phyloP scores from a whole-genome alignment of 2,797 vertebrate genomes.

The Neosilurus mollespiculum region DNA sequence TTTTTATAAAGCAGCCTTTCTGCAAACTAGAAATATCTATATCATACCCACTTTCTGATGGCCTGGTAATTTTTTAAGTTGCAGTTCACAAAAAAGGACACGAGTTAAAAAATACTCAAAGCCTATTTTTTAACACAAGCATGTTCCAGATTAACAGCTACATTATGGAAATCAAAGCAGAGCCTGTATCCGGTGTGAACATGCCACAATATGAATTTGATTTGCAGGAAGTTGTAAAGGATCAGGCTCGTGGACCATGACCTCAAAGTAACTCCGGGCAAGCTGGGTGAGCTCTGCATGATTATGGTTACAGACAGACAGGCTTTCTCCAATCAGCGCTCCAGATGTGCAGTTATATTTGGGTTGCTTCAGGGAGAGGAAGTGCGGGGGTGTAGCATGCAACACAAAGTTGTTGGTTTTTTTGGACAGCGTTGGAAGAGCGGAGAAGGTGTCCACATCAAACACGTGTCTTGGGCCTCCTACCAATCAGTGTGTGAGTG shows the following conservation, averaged over 20 bases:
- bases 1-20: neutral
- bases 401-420: neutral
- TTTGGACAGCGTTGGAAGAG: constrained; percentile 14
- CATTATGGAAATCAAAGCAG: neutral
- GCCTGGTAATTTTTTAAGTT: too few relatives aligned
- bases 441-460: constrained; percentile 34
- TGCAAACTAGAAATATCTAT: neutral
- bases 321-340: constrained; percentile 32
- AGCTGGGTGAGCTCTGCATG: constrained; percentile 23
- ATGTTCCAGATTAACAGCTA: neutral
- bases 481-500: neutral
- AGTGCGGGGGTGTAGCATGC: constrained; percentile 29
- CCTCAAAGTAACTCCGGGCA: constrained; percentile 38
- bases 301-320: constrained; percentile 41
- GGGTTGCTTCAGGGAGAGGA: constrained; percentile 42
- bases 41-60: neutral
- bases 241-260: constrained; percentile 19
- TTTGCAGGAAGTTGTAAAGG: constrained; percentile 14
- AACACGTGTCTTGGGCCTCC: constrained; percentile 29
- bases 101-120: neutral
- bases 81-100: neutral
- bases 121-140: neutral
- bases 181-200: neutral
- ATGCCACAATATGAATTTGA: neutral
- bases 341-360: constrained; percentile 53